Evolutionary conservation across 2,113 vertebrate genomes (phyloP).

Genomic region (Pitta sordida): DNA sequence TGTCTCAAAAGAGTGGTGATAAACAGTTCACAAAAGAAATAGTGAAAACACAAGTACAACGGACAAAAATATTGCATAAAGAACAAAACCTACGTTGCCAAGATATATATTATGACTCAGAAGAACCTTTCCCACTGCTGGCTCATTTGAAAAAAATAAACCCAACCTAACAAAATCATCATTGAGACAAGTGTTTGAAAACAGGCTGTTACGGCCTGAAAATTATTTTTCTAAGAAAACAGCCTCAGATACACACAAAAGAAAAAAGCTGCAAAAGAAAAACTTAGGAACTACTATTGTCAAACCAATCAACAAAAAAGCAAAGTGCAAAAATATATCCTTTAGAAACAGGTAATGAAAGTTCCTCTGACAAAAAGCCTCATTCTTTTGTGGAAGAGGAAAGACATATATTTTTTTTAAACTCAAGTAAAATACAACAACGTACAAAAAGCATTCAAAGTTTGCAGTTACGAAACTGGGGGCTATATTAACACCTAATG

Average conservation of each 20-base stretch:
- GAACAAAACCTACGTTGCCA: background rate
- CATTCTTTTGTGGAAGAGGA: background rate
- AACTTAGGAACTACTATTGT: background rate
- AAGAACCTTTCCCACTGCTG: background rate
- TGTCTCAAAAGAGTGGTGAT: background rate
- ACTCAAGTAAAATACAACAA: background rate
- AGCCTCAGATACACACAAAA: background rate
- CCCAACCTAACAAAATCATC: background rate
- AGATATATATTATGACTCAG: background rate
- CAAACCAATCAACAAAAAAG: background rate
- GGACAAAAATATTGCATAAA: background rate
- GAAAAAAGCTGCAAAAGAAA: background rate
- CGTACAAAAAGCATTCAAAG: background rate
- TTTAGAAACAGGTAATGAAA: background rate
- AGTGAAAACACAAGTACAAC: background rate
- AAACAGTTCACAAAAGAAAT: background rate
- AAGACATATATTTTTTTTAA: background rate
- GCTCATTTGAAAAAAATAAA: background rate
- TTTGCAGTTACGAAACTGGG: background rate
- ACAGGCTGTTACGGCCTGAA: background rate
- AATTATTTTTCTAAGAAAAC: background rate
- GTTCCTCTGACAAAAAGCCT: background rate
- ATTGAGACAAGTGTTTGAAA: background rate
- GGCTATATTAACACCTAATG: accelerated
- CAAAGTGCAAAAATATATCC: background rate